phyloP scores from a whole-genome alignment of 2,113 vertebrate species.

The Pionites leucogaster region DNA sequence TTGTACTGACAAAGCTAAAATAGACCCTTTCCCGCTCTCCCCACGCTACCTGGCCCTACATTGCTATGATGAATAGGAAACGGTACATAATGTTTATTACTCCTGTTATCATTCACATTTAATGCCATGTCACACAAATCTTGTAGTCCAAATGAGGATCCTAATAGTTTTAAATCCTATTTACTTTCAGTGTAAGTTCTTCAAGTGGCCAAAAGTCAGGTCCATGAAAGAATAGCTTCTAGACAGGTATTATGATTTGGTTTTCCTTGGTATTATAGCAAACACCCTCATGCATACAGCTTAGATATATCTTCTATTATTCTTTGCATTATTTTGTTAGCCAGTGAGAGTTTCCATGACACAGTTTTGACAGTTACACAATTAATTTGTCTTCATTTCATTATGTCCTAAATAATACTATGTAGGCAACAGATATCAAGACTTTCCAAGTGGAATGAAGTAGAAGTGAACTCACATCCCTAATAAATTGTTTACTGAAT shows the following conservation, averaged over 20 bases:
- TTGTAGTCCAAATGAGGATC: not conserved
- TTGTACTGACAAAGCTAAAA: not conserved
- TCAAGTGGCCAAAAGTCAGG: not conserved
- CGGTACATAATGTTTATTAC: not conserved
- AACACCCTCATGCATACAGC: not conserved
- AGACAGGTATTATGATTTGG: not conserved
- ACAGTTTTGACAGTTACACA: not conserved
- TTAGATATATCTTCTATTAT: not conserved
- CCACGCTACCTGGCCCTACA: accelerated
- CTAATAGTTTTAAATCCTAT: not conserved
- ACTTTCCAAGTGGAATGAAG: slow-evolving; percentile 55
- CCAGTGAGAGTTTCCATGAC: not conserved
- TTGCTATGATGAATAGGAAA: not conserved
- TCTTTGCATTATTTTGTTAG: not conserved
- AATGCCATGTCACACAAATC: not conserved
- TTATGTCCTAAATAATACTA: slow-evolving; percentile 18
- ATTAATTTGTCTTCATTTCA: slow-evolving; percentile 57
- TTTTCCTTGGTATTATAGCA: not conserved
- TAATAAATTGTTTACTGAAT: slow-evolving; percentile 69
- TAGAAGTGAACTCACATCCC: slow-evolving; percentile 47
- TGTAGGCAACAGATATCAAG: slow-evolving; percentile 40
- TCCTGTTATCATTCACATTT: not conserved
- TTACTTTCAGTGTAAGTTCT: not conserved
- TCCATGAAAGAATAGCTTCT: not conserved
- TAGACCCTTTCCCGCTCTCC: not conserved